Percentiles rank a stretch among this genome's conserved stretches.
phyloP scores from a whole-genome alignment of 2,888 invertebrate species.

The Capitulum mitella region DNA sequence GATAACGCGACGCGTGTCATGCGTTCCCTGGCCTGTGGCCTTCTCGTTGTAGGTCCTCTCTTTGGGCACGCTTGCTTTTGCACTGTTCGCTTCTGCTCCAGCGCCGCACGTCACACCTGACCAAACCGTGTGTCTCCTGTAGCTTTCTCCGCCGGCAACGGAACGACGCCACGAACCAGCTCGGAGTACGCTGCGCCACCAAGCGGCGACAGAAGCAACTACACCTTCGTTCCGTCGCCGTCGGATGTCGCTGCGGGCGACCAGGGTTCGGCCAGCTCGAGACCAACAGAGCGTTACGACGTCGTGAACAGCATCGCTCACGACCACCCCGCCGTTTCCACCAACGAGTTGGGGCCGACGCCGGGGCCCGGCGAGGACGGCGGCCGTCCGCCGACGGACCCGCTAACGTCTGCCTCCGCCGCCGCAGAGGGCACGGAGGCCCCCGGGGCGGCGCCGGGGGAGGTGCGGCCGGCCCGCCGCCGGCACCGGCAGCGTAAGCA shows the following conservation, averaged over 20 bases:
- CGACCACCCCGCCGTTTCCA: background rate
- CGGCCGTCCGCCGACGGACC: background rate
- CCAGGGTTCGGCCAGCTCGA: background rate
- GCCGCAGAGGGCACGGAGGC: background rate
- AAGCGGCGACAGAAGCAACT: background rate
- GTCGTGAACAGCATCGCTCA: background rate
- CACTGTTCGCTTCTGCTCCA: no score
- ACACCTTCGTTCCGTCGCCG: background rate
- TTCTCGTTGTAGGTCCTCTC: no score
- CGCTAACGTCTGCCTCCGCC: background rate
- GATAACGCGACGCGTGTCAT: no score
- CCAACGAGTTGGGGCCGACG: background rate
- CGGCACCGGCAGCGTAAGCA: background rate
- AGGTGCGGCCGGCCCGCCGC: background rate
- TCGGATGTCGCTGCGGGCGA: background rate
- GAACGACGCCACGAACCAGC: background rate
- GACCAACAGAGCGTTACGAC: background rate
- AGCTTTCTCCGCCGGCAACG: background rate
- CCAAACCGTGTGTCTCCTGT: background rate
- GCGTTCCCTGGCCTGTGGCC: no score
- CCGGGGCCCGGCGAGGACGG: background rate
- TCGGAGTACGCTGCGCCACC: background rate
- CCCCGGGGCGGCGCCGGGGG: background rate
- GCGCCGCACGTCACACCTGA: no score
- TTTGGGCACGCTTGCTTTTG: no score